A percentile compares a stretch with the other conserved stretches of the same genome.
Evolutionary conservation across 2,888 invertebrate species (phyloP).

Genomic region (Drosophila emarginata): DNA sequence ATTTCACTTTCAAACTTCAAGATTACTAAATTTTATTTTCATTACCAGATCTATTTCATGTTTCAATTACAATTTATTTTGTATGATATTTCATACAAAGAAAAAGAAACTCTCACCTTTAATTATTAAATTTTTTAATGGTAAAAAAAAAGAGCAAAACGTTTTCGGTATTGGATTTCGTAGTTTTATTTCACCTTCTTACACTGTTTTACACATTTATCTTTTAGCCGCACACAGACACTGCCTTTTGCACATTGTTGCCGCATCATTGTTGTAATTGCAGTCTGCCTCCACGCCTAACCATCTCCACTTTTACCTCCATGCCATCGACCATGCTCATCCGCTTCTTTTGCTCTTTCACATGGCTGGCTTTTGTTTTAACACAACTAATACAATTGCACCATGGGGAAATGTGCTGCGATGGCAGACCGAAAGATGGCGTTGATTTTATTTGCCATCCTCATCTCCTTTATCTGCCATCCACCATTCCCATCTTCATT

Average conservation of each 20-base stretch:
- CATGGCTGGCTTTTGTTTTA: slow-evolving; percentile 74
- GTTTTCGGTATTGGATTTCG: not conserved
- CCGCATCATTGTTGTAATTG: slow-evolving; percentile 73
- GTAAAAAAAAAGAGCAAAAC: not conserved
- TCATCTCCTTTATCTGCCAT: slow-evolving; percentile 59
- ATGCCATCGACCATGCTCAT: slow-evolving; percentile 24
- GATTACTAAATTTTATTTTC: too few relatives aligned
- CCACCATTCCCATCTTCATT: slow-evolving; percentile 8
- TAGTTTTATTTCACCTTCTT: not conserved
- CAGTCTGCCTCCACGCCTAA: slow-evolving; percentile 40
- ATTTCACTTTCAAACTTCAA: too few relatives aligned
- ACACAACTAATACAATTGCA: slow-evolving; percentile 77
- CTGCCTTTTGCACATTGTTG: slow-evolving; percentile 56
- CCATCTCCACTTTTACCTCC: not conserved
- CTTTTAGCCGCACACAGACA: slow-evolving; percentile 27
- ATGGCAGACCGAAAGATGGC: slow-evolving; percentile 46
- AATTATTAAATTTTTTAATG: not conserved
- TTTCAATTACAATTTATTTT: too few relatives aligned
- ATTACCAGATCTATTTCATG: too few relatives aligned
- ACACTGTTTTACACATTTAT: not conserved
- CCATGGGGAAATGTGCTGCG: slow-evolving; percentile 66
- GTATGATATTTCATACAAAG: too few relatives aligned
- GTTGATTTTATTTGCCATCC: slow-evolving; percentile 71
- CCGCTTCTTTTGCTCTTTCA: slow-evolving; percentile 54
- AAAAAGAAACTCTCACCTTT: not conserved